These are phyloP conservation scores for Siniperca obscura DNA, from an alignment of 2,797 vertebrate genomes.

Conservation along the genomic window DNA sequence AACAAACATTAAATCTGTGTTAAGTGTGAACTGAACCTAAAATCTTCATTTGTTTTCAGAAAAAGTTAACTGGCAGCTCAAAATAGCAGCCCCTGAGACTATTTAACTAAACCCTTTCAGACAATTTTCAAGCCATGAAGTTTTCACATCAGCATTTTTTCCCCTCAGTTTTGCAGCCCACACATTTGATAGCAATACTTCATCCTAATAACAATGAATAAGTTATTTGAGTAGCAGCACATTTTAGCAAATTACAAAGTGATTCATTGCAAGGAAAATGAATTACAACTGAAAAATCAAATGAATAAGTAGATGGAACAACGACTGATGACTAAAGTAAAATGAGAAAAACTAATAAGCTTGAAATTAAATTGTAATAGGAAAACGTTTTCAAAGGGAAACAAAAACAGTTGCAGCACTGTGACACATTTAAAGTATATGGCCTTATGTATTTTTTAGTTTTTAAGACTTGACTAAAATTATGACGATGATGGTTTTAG, in stretches of 20 bases:
- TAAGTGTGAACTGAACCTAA: background rate
- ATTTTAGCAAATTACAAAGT: conserved; percentile 31
- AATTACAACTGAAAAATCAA: conserved; percentile 25
- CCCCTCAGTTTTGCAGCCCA: background rate
- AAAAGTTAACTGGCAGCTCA: background rate
- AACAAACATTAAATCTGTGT: background rate
- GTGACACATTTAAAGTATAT: background rate
- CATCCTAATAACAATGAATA: conserved; percentile 1
- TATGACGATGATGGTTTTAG: background rate
- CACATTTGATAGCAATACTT: background rate
- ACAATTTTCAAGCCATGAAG: background rate
- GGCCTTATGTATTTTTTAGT: background rate
- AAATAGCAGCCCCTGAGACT: background rate
- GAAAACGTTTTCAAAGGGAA: conserved; percentile 8
- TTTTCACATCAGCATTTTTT: background rate
- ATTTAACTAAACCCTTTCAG: background rate
- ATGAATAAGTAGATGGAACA: conserved; percentile 17
- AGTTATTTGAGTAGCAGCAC: conserved; percentile 7
- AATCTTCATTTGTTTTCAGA: background rate
- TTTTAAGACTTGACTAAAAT: conserved; percentile 1
- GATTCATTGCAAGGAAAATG: conserved; percentile 7
- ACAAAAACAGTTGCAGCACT: background rate
- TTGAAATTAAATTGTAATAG: conserved; percentile 35
- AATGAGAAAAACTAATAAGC: conserved; percentile 30
- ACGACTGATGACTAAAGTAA: conserved; percentile 20